Evolutionary conservation across 2,888 invertebrate species (phyloP), one percentile per base, ranked within the genome.

Genomic region (Ischnus inquisitorius): DNA sequence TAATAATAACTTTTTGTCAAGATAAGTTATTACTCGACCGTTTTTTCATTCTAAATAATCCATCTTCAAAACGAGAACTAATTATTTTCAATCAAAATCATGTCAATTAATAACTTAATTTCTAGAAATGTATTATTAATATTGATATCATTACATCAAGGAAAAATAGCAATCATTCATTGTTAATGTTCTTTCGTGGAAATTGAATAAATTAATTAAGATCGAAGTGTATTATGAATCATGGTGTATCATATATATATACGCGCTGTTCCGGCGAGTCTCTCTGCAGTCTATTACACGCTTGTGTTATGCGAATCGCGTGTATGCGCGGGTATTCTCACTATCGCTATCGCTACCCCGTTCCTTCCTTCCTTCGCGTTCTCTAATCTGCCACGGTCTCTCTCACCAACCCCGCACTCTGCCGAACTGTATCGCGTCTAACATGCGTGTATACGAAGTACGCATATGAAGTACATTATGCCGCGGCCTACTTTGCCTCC

Each of bases 261-360:
- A n/a, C 28, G 28, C 48, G 19, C 48, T 48, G 16, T 16, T 10
- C 22, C 3, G 2, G 3, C 19, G 19, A 1, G 10, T 22, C 51
- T 8, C 51, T 34, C 34, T 6, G 48, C 79, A 22, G 22, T 16
- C n/a, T 48, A 48, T 48, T 48, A 48, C 48, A 16, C 48, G 48
- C 48, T 14, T 48, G 48, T 48, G 48, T 48, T 48, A 48, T 48
- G 48, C 48, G 48, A 48, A 48, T 48, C 16, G 48, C 48, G 48
- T 54, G 19, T 54, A 54, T 54, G 54, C 54, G 10, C 22, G 54
- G 10, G 19, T 19, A 54, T 54, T 54, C 54, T 81, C 74, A 72
- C 80, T 74, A 64, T 84, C 81, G 78, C 64, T 60, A 81, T 77
- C 68, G 54, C 57, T 60, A 43, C 43, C 78, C 71, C 43, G 57